These are phyloP conservation scores for Basileuterus tristriatus DNA, from an alignment of 2,797 vertebrate genomes.

Conservation along the genomic window DNA sequence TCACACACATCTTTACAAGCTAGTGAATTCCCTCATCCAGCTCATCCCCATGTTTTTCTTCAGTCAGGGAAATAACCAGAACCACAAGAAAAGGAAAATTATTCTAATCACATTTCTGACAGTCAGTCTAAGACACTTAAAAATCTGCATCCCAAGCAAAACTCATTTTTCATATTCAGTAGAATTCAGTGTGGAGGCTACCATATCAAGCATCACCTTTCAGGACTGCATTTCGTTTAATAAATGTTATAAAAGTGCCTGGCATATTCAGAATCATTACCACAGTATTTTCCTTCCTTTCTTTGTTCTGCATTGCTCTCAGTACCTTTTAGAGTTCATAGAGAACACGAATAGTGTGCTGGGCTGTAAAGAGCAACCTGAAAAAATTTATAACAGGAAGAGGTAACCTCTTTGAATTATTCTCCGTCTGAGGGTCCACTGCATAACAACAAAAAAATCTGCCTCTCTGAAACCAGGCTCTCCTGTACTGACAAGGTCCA, in stretches of 20 bases:
- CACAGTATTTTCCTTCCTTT: neutral
- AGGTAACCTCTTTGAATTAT: neutral
- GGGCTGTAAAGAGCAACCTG: neutral
- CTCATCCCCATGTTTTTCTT: constrained; percentile 21
- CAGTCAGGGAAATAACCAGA: neutral
- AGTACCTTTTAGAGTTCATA: neutral
- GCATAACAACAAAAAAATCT: neutral
- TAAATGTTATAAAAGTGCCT: neutral
- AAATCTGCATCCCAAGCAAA: constrained; percentile 32
- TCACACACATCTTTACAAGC: neutral
- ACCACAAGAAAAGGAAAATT: neutral
- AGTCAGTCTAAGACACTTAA: neutral
- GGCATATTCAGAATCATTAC: neutral
- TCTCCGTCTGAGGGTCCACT: neutral
- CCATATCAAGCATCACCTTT: neutral
- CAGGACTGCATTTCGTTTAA: neutral
- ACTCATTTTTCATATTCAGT: neutral
- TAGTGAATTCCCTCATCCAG: neutral
- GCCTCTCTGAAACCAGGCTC: neutral
- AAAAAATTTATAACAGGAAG: neutral
- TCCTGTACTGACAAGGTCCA: neutral
- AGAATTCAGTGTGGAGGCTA: neutral
- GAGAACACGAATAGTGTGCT: neutral
- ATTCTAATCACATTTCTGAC: neutral
- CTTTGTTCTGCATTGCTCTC: neutral